Evolutionary conservation across 2,888 invertebrate species (phyloP).

Genomic region (Galeopsomyia nigrocyanea): DNA sequence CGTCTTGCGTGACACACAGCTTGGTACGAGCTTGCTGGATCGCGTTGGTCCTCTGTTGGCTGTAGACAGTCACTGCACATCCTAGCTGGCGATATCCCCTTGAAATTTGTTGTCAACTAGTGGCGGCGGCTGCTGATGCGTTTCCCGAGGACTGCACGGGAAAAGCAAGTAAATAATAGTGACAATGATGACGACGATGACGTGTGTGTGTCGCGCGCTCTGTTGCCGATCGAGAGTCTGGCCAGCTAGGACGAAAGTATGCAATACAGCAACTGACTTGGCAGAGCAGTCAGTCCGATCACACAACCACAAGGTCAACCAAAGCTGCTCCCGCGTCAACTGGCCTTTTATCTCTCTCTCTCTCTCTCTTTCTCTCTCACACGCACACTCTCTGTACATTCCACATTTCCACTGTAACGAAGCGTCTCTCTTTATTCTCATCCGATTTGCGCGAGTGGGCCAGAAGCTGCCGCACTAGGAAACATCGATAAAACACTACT

Average conservation of each 20-base stretch:
- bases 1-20: conserved; percentile 46
- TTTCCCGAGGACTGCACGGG: conserved; percentile 18
- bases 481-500: conserved; percentile 65
- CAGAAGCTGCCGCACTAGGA: conserved; percentile 65
- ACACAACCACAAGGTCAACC: conserved; percentile 55
- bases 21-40: conserved; percentile 44
- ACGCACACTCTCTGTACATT: conserved; percentile 35
- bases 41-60: conserved; percentile 57
- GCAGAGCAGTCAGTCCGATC: conserved; percentile 42
- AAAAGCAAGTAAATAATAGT: conserved; percentile 20
- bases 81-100: conserved; percentile 30
- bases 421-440: background rate
- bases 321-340: conserved; percentile 46
- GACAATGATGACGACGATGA: conserved; percentile 21
- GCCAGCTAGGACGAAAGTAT: conserved; percentile 14
- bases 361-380: conserved; percentile 43
- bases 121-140: no score
- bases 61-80: conserved; percentile 31
- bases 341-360: conserved; percentile 48
- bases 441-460: conserved; percentile 53
- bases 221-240: conserved; percentile 17
- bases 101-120: conserved; percentile 22
- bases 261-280: background rate
- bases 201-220: background rate
- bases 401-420: no score